These are phyloP conservation scores for Andrena trimmerana DNA, from an alignment of 2,888 invertebrate genomes.

Conservation along the genomic window DNA sequence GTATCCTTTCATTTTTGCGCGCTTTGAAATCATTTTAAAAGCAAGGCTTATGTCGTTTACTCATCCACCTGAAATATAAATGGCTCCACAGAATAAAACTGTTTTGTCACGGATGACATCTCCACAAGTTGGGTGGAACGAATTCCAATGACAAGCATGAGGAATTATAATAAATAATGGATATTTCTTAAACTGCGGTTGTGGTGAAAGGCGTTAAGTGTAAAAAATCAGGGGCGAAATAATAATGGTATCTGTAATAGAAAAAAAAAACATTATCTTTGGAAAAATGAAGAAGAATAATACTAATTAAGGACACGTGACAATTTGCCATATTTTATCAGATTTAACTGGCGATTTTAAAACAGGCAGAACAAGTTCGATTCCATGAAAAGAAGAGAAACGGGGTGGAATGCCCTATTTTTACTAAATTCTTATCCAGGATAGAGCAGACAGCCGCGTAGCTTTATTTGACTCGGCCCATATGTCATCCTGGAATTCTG, in stretches of 20 bases:
- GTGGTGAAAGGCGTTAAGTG: too few species aligned
- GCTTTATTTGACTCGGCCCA: neutral
- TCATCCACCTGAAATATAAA: neutral
- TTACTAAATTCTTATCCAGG: conserved; percentile 1
- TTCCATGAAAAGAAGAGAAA: neutral
- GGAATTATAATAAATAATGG: too few species aligned
- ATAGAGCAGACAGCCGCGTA: neutral
- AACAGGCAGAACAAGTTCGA: neutral
- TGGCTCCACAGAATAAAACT: too few species aligned
- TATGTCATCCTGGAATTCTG: conserved; percentile 23
- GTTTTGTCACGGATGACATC: too few species aligned
- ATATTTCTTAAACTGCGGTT: too few species aligned
- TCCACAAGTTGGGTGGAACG: too few species aligned
- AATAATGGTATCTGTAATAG: neutral
- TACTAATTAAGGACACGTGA: neutral
- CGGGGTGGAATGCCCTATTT: neutral
- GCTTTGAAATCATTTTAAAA: neutral
- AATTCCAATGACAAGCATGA: too few species aligned
- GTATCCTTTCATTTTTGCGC: neutral
- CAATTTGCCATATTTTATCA: too few species aligned
- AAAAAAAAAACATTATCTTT: neutral
- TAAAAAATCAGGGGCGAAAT: neutral
- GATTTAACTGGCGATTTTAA: neutral
- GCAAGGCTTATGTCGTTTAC: neutral
- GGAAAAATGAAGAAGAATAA: neutral